Percentiles rank a stretch among this genome's conserved stretches.
Evolutionary conservation across 2,888 invertebrate genomes (phyloP).

Genomic region (Diaprepes abbreviatus): DNA sequence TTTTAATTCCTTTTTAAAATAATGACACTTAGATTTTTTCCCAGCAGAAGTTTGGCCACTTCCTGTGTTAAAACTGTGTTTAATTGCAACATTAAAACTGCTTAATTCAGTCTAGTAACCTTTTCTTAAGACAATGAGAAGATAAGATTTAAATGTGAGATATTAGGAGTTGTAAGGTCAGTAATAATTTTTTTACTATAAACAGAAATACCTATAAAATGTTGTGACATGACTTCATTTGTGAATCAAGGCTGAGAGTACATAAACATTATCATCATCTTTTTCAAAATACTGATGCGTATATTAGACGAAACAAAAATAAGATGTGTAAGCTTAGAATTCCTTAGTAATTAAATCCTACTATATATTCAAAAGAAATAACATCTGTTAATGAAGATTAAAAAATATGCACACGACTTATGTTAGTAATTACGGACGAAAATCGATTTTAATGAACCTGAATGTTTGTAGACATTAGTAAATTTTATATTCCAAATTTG

Average conservation of each 20-base stretch:
- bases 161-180: conserved; percentile 6
- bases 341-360: not conserved
- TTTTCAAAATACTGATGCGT: not conserved
- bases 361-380: too few species aligned
- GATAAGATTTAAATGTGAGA: not conserved
- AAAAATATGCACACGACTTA: too few species aligned
- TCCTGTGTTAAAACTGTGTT: conserved; percentile 1
- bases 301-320: not conserved
- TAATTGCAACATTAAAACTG: conserved; percentile 5
- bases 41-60: not conserved
- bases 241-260: conserved; percentile 9
- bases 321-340: conserved; percentile 1
- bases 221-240: conserved; percentile 5
- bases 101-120: not conserved
- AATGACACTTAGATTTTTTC: not conserved
- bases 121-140: conserved; percentile 5
- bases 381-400: too few species aligned
- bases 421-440: too few species aligned
- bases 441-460: too few species aligned
- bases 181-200: not conserved
- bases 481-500: too few species aligned
- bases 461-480: too few species aligned
- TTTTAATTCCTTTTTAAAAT: not conserved
- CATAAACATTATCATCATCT: not conserved
- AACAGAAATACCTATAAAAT: conserved; percentile 11